These are phyloP conservation scores for Melieria omissa DNA, from an alignment of 2,888 invertebrate genomes.

Conservation along the genomic window DNA sequence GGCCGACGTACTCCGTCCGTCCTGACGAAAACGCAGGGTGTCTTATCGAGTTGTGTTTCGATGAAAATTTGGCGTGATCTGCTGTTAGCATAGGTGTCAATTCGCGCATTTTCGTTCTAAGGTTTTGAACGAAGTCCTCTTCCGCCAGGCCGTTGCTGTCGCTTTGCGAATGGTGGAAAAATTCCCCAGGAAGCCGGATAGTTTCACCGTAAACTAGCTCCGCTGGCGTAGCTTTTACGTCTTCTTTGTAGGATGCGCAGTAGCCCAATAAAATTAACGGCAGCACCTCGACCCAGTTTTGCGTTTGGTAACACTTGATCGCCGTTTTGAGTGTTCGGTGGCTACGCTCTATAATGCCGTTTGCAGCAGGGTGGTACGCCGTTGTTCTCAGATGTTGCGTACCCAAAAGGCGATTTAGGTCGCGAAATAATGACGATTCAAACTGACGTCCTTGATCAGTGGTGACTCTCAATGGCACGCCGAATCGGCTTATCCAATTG, in stretches of 20 bases:
- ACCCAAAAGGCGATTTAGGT: slow-evolving; percentile 43
- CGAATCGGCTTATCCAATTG: slow-evolving; percentile 5
- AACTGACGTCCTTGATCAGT: slow-evolving; percentile 32
- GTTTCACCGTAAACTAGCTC: slow-evolving; percentile 1
- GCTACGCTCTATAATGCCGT: slow-evolving; percentile 36
- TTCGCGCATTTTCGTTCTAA: no score
- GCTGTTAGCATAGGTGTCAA: no score
- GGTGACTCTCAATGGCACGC: slow-evolving; percentile 6
- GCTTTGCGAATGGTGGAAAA: no score
- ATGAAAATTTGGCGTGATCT: no score
- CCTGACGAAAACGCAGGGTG: no score
- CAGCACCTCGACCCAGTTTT: slow-evolving; percentile 36
- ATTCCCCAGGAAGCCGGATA: not conserved
- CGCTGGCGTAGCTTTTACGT: not conserved
- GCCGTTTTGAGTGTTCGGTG: slow-evolving; percentile 34
- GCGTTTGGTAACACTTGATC: slow-evolving; percentile 33
- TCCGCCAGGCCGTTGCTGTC: no score
- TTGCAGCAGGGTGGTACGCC: slow-evolving; percentile 37
- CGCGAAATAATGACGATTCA: slow-evolving; percentile 33
- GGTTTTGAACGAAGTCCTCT: no score
- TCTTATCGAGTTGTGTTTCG: no score
- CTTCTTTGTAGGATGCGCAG: slow-evolving; percentile 33
- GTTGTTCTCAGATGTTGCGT: slow-evolving; percentile 32
- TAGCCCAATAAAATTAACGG: slow-evolving; percentile 35
- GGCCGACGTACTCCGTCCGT: no score